These are phyloP conservation scores for Nemopilema nomurai DNA, from an alignment of 30 jellyfish, hydroid and myxozoan species.

Conservation along the genomic window DNA sequence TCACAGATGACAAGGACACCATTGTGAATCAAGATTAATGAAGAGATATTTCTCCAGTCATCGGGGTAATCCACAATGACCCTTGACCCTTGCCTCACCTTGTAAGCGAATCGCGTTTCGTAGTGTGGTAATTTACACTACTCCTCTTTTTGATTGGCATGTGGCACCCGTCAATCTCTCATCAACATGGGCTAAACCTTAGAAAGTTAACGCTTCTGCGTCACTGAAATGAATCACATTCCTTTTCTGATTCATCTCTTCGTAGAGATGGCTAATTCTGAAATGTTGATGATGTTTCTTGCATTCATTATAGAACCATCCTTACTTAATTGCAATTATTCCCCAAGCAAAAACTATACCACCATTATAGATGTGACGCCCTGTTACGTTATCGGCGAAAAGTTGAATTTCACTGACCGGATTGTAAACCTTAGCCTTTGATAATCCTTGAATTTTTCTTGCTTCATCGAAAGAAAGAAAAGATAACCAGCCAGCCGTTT, in stretches of 20 bases:
- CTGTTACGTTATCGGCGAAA: no score
- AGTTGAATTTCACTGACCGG: no score
- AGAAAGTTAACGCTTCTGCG: neutral
- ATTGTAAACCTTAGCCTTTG: no score
- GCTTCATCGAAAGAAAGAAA: no score
- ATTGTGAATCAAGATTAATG: neutral
- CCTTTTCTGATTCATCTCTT: slow-evolving; percentile 4
- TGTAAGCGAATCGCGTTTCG: slow-evolving; percentile 38
- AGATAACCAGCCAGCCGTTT: no score
- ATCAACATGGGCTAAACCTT: slow-evolving; percentile 30
- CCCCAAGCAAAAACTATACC: no score
- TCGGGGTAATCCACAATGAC: neutral
- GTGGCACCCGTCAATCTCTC: slow-evolving; percentile 23
- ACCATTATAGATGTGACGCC: no score
- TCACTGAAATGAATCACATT: slow-evolving; percentile 9
- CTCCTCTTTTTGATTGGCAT: slow-evolving; percentile 28
- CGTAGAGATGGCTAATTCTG: slow-evolving; percentile 18
- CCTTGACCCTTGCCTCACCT: slow-evolving; percentile 16
- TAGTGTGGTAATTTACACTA: slow-evolving; percentile 9
- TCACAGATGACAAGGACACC: neutral
- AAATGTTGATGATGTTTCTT: slow-evolving; percentile 12
- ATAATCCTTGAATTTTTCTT: no score
- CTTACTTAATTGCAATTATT: no score
- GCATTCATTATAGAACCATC: no score
- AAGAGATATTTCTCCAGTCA: slow-evolving; percentile 25